These are phyloP conservation scores for Hylaeus volcanicus DNA, from an alignment of 1,140 invertebrate genomes.

Conservation along the genomic window DNA sequence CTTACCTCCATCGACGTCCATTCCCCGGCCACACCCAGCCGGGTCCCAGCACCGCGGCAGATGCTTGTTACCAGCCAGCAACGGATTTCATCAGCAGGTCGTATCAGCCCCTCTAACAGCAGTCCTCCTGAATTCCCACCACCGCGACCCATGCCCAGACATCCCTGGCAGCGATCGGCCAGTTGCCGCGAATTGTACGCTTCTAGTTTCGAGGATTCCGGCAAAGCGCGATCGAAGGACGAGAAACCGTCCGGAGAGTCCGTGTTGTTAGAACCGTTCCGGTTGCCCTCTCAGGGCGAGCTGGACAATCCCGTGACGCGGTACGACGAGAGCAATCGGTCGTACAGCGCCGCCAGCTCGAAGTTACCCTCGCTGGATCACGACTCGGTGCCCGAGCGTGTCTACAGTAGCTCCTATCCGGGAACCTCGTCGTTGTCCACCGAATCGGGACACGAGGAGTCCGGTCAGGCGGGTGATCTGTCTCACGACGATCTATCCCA, in stretches of 20 bases:
- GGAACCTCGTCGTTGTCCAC: slow-evolving; percentile 86
- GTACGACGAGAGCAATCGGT: slow-evolving; percentile 86
- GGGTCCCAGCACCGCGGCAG: slow-evolving; percentile 74
- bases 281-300: slow-evolving; percentile 79
- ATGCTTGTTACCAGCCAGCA: slow-evolving; percentile 76
- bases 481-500: slow-evolving; percentile 93
- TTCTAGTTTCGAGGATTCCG: slow-evolving; percentile 86
- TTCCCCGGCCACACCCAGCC: slow-evolving; percentile 79
- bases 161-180: slow-evolving; percentile 87
- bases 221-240: slow-evolving; percentile 81
- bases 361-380: slow-evolving; percentile 84
- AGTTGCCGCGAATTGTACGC: slow-evolving; percentile 89
- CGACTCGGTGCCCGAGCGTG: slow-evolving; percentile 83
- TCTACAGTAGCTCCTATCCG: slow-evolving; percentile 92
- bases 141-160: slow-evolving; percentile 78
- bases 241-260: slow-evolving; percentile 61
- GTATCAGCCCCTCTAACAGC: slow-evolving; percentile 82
- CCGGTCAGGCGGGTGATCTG: slow-evolving; percentile 81
- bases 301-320: slow-evolving; percentile 88
- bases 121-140: slow-evolving; percentile 78
- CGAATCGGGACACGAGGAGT: slow-evolving; percentile 83
- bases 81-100: slow-evolving; percentile 80
- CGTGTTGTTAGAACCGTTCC: slow-evolving; percentile 65
- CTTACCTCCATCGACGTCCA: slow-evolving; percentile 81
- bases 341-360: slow-evolving; percentile 82